Percentiles rank a stretch among this genome's conserved stretches.
Conservation (phyloP, 2,797 vertebrate species). For the Sandelia bainsii region DNA sequence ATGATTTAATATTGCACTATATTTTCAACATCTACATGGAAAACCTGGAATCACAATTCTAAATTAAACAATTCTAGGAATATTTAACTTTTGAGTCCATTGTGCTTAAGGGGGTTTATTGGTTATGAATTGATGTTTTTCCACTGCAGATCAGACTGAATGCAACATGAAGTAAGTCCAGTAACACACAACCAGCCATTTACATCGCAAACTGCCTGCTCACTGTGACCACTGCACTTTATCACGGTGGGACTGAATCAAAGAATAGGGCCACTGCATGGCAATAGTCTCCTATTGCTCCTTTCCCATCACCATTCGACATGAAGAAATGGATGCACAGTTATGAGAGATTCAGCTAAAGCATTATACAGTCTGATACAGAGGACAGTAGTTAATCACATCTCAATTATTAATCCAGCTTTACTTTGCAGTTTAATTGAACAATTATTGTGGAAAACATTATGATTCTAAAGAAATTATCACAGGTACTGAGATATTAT, state of each 20-base stretch:
- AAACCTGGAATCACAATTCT: background rate
- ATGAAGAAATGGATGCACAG: background rate
- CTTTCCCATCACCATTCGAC: no score
- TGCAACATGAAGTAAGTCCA: background rate
- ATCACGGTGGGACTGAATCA: no score
- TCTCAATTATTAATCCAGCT: no score
- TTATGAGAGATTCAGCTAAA: background rate
- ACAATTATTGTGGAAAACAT: background rate
- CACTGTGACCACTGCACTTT: background rate
- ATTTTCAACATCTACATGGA: no score
- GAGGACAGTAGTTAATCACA: no score
- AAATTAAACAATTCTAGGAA: background rate
- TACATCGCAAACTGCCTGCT: no score
- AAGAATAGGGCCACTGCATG: no score
- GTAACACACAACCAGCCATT: background rate
- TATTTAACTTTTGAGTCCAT: background rate
- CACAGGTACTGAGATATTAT: no score
- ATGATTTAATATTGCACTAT: no score
- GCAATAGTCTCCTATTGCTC: no score
- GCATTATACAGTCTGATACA: background rate
- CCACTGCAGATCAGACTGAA: background rate
- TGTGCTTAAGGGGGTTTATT: background rate
- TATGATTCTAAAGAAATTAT: background rate
- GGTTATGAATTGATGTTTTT: background rate
- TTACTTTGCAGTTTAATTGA: background rate